These are phyloP conservation scores for Enteromius anoplus DNA, from an alignment of 2,797 vertebrate genomes.

Conservation along the genomic window DNA sequence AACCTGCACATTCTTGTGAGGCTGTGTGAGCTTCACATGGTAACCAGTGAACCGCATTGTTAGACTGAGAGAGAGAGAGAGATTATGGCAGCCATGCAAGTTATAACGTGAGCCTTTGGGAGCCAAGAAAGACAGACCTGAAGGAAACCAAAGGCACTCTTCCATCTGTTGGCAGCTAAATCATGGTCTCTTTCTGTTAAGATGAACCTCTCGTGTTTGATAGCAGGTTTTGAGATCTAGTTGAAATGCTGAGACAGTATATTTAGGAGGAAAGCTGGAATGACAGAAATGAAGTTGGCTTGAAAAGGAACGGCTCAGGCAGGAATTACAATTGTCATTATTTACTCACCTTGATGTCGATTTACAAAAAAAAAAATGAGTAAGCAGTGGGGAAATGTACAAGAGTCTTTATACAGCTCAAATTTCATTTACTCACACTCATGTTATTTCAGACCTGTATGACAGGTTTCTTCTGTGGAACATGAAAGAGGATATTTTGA, in stretches of 20 bases:
- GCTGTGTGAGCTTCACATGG: slow-evolving; percentile 91
- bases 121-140: slow-evolving; percentile 35
- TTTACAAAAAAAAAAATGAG: not conserved
- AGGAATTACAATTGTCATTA: not conserved
- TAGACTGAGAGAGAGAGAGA: slow-evolving; percentile 83
- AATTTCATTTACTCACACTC: not conserved
- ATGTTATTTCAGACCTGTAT: no score
- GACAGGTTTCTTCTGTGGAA: not conserved
- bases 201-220: slow-evolving; percentile 22
- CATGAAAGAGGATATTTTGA: not conserved
- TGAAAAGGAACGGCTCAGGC: not conserved
- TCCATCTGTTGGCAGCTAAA: slow-evolving; percentile 68
- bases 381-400: no score
- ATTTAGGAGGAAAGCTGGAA: not conserved
- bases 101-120: slow-evolving; percentile 92
- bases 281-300: not conserved
- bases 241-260: not conserved
- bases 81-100: slow-evolving; percentile 91
- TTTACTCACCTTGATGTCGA: not conserved
- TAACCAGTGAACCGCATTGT: slow-evolving; percentile 91
- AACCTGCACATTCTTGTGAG: slow-evolving; percentile 91
- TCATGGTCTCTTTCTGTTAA: slow-evolving; percentile 61
- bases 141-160: slow-evolving; percentile 70
- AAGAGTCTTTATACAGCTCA: no score
- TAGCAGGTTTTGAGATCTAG: slow-evolving; percentile 4